Evolutionary conservation across 2,113 vertebrate genomes (phyloP).

Genomic region (Platycercus adscitus): DNA sequence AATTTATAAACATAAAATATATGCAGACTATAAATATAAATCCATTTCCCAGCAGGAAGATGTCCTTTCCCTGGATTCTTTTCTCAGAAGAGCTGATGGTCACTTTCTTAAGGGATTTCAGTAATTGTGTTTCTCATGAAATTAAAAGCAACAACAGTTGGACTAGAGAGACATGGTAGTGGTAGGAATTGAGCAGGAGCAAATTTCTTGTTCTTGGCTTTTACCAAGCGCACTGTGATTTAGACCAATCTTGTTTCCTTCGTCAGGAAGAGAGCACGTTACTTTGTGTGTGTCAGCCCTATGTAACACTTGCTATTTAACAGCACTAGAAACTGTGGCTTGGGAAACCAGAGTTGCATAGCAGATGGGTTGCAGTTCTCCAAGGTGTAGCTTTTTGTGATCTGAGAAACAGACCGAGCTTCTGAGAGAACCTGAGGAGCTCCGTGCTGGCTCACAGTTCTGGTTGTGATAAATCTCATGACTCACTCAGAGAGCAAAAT

Average conservation of each 20-base stretch:
- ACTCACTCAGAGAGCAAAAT: not conserved
- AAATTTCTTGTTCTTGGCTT: not conserved
- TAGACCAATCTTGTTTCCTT: not conserved
- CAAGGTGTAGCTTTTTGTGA: not conserved
- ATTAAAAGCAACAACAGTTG: not conserved
- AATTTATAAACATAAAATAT: not conserved
- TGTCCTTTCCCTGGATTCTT: not conserved
- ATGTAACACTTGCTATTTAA: not conserved
- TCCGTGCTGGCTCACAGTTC: not conserved
- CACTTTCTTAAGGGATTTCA: not conserved
- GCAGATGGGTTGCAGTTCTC: not conserved
- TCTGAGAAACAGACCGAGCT: not conserved
- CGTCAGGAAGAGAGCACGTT: not conserved
- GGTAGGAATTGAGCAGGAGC: not conserved
- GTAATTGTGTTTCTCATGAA: not conserved
- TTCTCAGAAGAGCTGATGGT: not conserved
- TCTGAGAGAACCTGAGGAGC: not conserved
- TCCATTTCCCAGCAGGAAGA: not conserved
- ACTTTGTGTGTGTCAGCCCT: not conserved
- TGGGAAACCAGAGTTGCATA: not conserved
- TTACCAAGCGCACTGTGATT: not conserved
- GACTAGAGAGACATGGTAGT: not conserved
- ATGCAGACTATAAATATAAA: no score
- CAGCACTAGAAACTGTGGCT: not conserved
- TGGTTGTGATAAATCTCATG: not conserved